phyloP scores from a whole-genome alignment of 2,797 vertebrate genomes.

The Parotocinclus haroldoi region DNA sequence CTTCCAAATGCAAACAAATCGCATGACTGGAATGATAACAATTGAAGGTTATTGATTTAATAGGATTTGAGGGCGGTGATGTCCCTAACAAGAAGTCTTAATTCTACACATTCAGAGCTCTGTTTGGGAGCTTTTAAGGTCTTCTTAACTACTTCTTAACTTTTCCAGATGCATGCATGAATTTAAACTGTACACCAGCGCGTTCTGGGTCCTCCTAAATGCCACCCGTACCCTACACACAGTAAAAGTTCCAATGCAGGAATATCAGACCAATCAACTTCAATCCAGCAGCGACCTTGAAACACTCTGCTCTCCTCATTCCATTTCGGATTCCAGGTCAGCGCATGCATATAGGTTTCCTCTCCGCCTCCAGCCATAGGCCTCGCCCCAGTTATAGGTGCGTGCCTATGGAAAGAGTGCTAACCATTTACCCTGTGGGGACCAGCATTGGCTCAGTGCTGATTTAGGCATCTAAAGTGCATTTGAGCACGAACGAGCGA shows the following conservation, averaged over 20 bases:
- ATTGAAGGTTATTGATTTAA: too few relatives aligned
- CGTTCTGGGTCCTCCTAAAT: too few relatives aligned
- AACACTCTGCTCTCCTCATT: constrained; percentile 3
- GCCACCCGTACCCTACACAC: too few relatives aligned
- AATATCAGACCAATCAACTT: background rate
- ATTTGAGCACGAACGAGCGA: background rate
- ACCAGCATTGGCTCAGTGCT: background rate
- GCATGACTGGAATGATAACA: too few relatives aligned
- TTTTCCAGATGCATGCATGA: too few relatives aligned
- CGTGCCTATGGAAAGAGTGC: constrained; percentile 16
- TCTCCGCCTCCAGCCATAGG: constrained; percentile 32
- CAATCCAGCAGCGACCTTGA: constrained; percentile 22
- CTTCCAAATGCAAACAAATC: too few relatives aligned
- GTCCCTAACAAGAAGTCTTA: too few relatives aligned
- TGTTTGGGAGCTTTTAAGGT: too few relatives aligned
- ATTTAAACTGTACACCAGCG: too few relatives aligned
- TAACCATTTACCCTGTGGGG: constrained; percentile 9
- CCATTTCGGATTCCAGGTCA: constrained; percentile 43
- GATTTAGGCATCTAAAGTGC: constrained; percentile 7
- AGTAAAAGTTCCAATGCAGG: background rate
- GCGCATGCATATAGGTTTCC: constrained; percentile 26
- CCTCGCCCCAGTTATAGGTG: constrained; percentile 34
- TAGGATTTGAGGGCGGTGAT: too few relatives aligned
- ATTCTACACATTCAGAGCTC: too few relatives aligned
- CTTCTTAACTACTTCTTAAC: too few relatives aligned